Base-by-base conservation (phyloP, 2,888 invertebrate species). In the Anthrax anthrax region DNA sequence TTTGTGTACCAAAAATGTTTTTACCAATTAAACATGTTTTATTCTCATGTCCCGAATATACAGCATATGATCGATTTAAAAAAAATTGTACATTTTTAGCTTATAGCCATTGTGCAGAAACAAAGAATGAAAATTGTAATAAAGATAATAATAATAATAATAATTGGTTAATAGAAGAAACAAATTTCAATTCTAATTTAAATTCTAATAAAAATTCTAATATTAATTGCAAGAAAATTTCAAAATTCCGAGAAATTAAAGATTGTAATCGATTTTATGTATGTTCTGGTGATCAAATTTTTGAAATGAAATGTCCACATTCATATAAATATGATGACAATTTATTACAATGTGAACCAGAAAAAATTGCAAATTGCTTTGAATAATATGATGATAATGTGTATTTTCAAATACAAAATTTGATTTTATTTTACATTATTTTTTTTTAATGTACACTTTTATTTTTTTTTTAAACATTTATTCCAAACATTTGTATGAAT, bases 311-410 rank as follows among this genome's bases (percentile, higher is more conserved):
- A 42, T 56, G 56, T 50, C 55, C 55, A 2, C 47, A 50, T 36
- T 52, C 51, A 29, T 54, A 54, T 43, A 54, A 52, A 29, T 54
- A 54, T 43, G 55, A 55, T 43, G 52, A 55, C 41, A 41, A 42
- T 18, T 37, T 50, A 4, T 34, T 53, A 13, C 51, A 55, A 27
- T 56, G 56, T 41, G 29, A 54, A 4, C 54, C 54, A 19, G 46
- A 54, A 38, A 50, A 49, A 37, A 40, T 51, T 5, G 54, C 55
- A 39, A 40, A 46, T 41, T 53, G 53, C 29, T 46, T 36, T 23
- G 23, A 23, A 23, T n/a, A n/a, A n/a, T n/a, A n/a, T n/a, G n/a
- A n/a, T n/a, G n/a, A n/a, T n/a, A n/a, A n/a, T n/a, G n/a, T n/a
- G n/a, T n/a, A n/a, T n/a, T n/a, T n/a, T n/a, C n/a, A n/a, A n/a